Percentiles rank a stretch among this genome's conserved stretches.
These are phyloP conservation scores for Lepetodrilus schrolli DNA, from an alignment of 2,888 invertebrate genomes.

Conservation along the genomic window DNA sequence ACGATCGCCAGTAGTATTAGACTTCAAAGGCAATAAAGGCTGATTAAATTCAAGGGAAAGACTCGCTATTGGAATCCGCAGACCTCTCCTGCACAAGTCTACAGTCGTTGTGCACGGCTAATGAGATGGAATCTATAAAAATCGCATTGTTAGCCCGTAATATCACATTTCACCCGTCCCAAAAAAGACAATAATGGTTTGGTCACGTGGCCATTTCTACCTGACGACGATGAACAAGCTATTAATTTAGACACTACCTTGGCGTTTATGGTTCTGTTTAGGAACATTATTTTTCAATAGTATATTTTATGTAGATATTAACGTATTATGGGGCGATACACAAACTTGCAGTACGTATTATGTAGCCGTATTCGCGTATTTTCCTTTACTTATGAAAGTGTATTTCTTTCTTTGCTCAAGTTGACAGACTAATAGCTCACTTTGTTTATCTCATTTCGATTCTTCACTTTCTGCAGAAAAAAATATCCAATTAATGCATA, in stretches of 20 bases:
- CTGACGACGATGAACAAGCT: neutral
- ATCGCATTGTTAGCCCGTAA: neutral
- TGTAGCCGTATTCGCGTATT: too few relatives aligned
- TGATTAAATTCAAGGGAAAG: slow-evolving; percentile 21
- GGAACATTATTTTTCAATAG: too few relatives aligned
- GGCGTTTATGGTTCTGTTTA: too few relatives aligned
- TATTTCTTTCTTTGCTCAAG: neutral
- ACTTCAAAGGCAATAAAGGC: slow-evolving; percentile 20
- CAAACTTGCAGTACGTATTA: too few relatives aligned
- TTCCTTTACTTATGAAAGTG: too few relatives aligned
- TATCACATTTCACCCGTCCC: neutral
- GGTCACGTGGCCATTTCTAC: neutral
- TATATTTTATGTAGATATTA: too few relatives aligned
- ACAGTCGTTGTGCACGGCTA: neutral
- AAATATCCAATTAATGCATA: slow-evolving; percentile 30
- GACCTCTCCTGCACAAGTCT: neutral
- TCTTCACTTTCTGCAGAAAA: neutral
- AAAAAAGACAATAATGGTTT: neutral
- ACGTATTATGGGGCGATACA: too few relatives aligned
- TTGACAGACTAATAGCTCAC: neutral
- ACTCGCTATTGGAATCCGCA: neutral
- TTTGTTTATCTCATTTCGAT: neutral
- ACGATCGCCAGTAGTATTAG: slow-evolving; percentile 9
- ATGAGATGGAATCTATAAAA: slow-evolving; percentile 15
- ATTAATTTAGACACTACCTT: too few relatives aligned